Evolutionary conservation across 2,797 vertebrate genomes (phyloP).

Genomic region (Poeciliopsis paucimaculata): DNA sequence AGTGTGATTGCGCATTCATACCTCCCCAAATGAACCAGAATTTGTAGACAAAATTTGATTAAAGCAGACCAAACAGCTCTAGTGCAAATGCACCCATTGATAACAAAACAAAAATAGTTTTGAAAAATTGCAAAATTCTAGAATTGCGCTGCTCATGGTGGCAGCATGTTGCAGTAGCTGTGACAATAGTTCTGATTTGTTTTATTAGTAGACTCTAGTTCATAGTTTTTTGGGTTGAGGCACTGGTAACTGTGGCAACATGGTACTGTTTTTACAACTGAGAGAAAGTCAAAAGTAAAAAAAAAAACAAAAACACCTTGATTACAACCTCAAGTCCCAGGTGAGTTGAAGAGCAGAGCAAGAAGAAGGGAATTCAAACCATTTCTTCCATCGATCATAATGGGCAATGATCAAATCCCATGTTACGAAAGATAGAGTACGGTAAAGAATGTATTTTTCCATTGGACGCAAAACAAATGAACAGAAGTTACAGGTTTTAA

Average conservation of each 20-base stretch:
- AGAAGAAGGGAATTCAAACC: background rate
- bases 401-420: background rate
- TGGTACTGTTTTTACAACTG: background rate
- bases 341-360: background rate
- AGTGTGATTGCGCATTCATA: no score
- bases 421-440: background rate
- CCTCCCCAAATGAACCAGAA: no score
- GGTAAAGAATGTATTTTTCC: background rate
- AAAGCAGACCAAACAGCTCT: no score
- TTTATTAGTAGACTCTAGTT: background rate
- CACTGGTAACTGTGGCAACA: background rate
- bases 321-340: background rate
- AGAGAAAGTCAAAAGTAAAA: background rate
- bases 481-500: background rate
- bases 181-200: background rate
- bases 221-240: background rate
- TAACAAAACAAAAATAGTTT: background rate
- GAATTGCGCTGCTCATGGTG: background rate
- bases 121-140: background rate
- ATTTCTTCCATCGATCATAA: background rate
- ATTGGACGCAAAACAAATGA: background rate
- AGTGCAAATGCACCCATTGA: no score
- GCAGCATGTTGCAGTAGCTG: background rate
- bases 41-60: no score
- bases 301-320: background rate